These are phyloP conservation scores for Amia ocellicauda DNA, from an alignment of 2,113 vertebrate species.

Conservation along the genomic window DNA sequence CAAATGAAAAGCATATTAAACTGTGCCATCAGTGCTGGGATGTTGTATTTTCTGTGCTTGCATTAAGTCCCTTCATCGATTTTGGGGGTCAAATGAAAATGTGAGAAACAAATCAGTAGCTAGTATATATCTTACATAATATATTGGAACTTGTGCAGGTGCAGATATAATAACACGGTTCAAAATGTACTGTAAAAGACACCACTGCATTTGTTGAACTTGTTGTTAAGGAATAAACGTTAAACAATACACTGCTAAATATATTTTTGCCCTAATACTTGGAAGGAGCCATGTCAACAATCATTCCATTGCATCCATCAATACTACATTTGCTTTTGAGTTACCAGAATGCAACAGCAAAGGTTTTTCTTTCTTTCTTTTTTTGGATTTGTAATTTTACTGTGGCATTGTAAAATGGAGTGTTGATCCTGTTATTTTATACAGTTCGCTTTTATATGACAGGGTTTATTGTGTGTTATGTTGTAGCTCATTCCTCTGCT, in stretches of 20 bases:
- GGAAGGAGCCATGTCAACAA: constrained; percentile 34
- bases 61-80: no score
- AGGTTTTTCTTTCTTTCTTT: constrained; percentile 24
- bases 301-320: constrained; percentile 68
- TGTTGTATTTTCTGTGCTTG: no score
- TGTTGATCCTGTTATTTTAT: constrained; percentile 89
- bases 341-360: constrained; percentile 78
- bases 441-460: constrained; percentile 87
- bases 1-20: no score
- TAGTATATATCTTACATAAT: no score
- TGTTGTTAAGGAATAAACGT: no score
- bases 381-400: constrained; percentile 71
- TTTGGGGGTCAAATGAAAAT: no score
- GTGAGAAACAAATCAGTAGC: no score
- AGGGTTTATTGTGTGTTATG: constrained; percentile 92
- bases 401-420: constrained; percentile 78
- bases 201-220: no score
- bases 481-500: constrained; percentile 83
- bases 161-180: no score
- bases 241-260: not conserved
- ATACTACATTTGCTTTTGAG: constrained; percentile 71
- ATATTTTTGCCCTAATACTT: not conserved
- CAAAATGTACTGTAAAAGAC: no score
- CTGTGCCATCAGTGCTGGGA: no score
- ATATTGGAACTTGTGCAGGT: no score